Evolutionary conservation across 2,113 vertebrate species (phyloP).

Genomic region (Chamaetylas fuelleborni): DNA sequence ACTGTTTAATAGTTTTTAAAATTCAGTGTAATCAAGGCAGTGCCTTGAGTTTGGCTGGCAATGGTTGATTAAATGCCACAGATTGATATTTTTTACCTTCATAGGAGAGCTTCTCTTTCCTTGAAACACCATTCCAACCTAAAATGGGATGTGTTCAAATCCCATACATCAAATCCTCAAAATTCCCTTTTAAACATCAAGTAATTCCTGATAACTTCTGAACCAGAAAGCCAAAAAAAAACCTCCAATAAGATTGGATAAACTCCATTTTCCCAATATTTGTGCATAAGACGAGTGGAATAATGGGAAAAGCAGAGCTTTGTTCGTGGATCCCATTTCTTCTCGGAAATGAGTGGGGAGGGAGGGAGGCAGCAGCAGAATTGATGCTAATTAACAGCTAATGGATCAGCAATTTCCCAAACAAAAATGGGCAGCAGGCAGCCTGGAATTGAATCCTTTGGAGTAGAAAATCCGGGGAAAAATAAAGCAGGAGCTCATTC

Average conservation of each 20-base stretch:
- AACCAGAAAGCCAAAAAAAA: neutral
- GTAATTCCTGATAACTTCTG: neutral
- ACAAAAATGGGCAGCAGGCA: neutral
- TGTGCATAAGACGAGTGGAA: neutral
- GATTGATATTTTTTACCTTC: neutral
- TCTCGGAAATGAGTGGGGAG: neutral
- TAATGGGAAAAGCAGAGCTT: neutral
- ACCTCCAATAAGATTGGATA: neutral
- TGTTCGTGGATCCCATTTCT: neutral
- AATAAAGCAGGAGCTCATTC: rapidly evolving
- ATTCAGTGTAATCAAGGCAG: neutral
- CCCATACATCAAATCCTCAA: rapidly evolving
- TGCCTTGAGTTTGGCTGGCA: neutral
- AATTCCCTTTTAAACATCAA: neutral
- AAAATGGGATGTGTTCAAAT: rapidly evolving
- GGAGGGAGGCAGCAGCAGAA: neutral
- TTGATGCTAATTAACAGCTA: neutral
- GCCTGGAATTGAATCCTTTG: neutral
- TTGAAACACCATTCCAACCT: rapidly evolving
- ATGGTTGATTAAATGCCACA: rapidly evolving
- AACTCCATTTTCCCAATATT: neutral
- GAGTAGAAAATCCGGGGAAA: neutral
- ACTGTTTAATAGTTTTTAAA: neutral
- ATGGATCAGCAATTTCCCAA: neutral
- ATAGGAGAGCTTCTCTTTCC: neutral